These are phyloP conservation scores for Babyrousa celebensis DNA, from an alignment of 2,797 vertebrate species.

Conservation along the genomic window DNA sequence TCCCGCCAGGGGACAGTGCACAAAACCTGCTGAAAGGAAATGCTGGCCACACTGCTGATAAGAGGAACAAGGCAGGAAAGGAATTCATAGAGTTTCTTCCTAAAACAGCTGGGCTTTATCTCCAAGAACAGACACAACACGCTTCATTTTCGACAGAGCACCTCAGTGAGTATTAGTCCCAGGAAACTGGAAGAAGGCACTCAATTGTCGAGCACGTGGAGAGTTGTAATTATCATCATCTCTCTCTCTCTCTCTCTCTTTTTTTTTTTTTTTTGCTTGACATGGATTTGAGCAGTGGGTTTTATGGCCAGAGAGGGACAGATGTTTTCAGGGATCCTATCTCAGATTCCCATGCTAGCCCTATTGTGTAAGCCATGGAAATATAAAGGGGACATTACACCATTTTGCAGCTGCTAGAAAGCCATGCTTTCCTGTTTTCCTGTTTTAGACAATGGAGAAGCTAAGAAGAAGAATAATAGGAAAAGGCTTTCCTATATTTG, in stretches of 20 bases:
- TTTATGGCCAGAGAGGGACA: constrained; percentile 46
- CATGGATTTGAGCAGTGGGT: background rate
- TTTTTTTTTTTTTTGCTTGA: background rate
- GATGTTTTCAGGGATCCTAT: constrained; percentile 14
- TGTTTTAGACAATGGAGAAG: constrained; percentile 87
- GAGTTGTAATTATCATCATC: background rate
- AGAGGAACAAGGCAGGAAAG: background rate
- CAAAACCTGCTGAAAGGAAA: constrained; percentile 41
- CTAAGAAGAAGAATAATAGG: constrained; percentile 84
- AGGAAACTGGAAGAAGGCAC: background rate
- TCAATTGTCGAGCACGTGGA: background rate
- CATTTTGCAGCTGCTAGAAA: constrained; percentile 81
- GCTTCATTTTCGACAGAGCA: background rate
- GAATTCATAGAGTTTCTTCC: background rate
- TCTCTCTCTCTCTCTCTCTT: too few species aligned
- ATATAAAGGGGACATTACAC: background rate
- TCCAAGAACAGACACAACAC: constrained; percentile 28
- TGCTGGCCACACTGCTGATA: constrained; percentile 3
- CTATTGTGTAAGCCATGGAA: constrained; percentile 81
- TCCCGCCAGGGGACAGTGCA: background rate
- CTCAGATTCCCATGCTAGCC: background rate
- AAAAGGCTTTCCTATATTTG: constrained; percentile 87
- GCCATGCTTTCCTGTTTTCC: constrained; percentile 84
- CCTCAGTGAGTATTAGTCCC: background rate
- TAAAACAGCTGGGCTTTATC: constrained; percentile 27